Conservation (phyloP, 1,140 invertebrate genomes). For the Ceratitis capitata region DNA sequence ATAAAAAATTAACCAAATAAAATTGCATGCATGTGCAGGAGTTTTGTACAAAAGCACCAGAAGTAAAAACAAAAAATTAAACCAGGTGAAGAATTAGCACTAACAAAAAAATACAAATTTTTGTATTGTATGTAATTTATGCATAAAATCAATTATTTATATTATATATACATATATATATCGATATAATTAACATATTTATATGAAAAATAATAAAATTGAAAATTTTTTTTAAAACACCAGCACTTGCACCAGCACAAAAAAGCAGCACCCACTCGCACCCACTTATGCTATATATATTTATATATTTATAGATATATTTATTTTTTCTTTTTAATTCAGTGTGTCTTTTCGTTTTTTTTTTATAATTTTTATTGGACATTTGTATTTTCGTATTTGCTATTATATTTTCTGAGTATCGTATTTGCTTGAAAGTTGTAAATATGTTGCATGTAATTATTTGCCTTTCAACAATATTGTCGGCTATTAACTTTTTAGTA, state of each 20-base stretch:
- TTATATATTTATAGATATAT: no score
- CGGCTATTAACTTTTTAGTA: not conserved
- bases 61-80: not conserved
- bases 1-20: not conserved
- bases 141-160: not conserved
- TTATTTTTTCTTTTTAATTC: not conserved
- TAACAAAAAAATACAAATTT: not conserved
- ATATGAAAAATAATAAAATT: slow-evolving; percentile 5
- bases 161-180: not conserved
- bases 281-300: slow-evolving; percentile 27
- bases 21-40: slow-evolving; percentile 7
- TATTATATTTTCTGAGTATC: not conserved
- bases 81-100: not conserved
- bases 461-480: not conserved
- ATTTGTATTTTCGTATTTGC: slow-evolving; percentile 35
- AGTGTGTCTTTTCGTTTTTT: not conserved
- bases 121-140: not conserved
- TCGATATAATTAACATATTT: not conserved
- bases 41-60: not conserved
- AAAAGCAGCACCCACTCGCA: slow-evolving; percentile 35
- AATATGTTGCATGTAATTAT: not conserved
- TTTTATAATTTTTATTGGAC: not conserved
- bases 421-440: not conserved
- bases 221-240: slow-evolving; percentile 24
- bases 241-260: slow-evolving; percentile 35